These are phyloP conservation scores for Hanleya hanleyi DNA, from an alignment of 2,888 invertebrate species.

Conservation along the genomic window DNA sequence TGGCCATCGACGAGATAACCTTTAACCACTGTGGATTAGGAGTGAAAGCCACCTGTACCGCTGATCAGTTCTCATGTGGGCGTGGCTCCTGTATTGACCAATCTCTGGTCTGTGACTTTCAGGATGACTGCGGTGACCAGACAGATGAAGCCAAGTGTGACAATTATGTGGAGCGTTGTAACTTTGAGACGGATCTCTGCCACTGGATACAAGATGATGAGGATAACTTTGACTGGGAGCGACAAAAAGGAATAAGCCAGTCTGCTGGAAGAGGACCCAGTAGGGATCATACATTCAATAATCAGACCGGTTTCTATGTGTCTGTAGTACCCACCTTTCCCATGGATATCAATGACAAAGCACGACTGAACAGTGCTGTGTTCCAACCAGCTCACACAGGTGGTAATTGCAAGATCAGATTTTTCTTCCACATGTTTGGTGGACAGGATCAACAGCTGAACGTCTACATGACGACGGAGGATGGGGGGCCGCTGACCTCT, in stretches of 20 bases:
- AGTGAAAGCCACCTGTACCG: constrained; percentile 54
- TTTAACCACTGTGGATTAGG: constrained; percentile 34
- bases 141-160: constrained; percentile 59
- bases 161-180: constrained; percentile 53
- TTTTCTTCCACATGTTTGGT: constrained; percentile 68
- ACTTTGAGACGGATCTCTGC: constrained; percentile 65
- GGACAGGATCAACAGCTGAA: constrained; percentile 55
- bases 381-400: constrained; percentile 43
- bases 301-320: constrained; percentile 61
- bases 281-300: constrained; percentile 59
- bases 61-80: constrained; percentile 72
- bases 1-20: constrained; percentile 67
- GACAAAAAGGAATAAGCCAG: constrained; percentile 51
- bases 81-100: constrained; percentile 71
- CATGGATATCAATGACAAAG: constrained; percentile 48
- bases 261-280: constrained; percentile 61
- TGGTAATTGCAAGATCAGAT: constrained; percentile 54
- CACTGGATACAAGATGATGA: constrained; percentile 60
- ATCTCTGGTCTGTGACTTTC: constrained; percentile 63
- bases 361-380: constrained; percentile 49
- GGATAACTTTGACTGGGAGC: constrained; percentile 66
- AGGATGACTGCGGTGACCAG: constrained; percentile 64
- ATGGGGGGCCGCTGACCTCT: constrained; percentile 34
- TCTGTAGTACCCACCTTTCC: constrained; percentile 59
- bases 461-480: constrained; percentile 53